Evolutionary conservation across 2,797 vertebrate genomes (phyloP).

Genomic region (Myioborus miniatus): DNA sequence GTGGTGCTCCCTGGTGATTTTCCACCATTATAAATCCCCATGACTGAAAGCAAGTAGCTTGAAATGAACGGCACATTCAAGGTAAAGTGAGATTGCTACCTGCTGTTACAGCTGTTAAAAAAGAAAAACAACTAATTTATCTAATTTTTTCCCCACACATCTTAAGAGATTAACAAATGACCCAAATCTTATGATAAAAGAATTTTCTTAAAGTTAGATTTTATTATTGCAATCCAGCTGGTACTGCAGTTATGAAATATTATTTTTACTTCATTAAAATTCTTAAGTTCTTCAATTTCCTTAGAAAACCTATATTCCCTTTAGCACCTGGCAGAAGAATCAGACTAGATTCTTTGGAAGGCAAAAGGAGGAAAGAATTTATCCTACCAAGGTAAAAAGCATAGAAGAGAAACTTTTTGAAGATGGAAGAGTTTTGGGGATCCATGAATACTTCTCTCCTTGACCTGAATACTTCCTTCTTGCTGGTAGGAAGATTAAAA

Average conservation of each 20-base stretch:
- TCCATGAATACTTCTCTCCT: not conserved
- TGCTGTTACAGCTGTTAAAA: conserved; percentile 39
- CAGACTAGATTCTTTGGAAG: not conserved
- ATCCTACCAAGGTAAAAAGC: not conserved
- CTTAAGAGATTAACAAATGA: conserved; percentile 29
- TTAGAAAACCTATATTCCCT: not conserved
- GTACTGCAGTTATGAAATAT: not conserved
- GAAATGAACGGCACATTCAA: conserved; percentile 62
- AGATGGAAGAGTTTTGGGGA: not conserved
- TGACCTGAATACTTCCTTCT: not conserved
- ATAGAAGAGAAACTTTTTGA: not conserved
- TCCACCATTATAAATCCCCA: conserved; percentile 4
- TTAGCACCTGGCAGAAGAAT: not conserved
- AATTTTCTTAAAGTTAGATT: not conserved
- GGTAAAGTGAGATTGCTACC: conserved; percentile 42
- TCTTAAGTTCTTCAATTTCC: not conserved
- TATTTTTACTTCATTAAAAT: conserved; percentile 16
- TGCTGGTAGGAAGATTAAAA: not conserved
- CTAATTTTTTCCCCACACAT: conserved; percentile 3
- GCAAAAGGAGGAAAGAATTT: not conserved
- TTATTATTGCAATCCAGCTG: not conserved
- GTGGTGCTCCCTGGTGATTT: conserved; percentile 24
- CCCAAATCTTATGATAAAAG: not conserved
- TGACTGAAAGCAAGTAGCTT: conserved; percentile 59
- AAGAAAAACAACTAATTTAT: conserved; percentile 33